These are phyloP conservation scores for Sebastes nivosus DNA, from an alignment of 2,797 vertebrate species.

Conservation along the genomic window DNA sequence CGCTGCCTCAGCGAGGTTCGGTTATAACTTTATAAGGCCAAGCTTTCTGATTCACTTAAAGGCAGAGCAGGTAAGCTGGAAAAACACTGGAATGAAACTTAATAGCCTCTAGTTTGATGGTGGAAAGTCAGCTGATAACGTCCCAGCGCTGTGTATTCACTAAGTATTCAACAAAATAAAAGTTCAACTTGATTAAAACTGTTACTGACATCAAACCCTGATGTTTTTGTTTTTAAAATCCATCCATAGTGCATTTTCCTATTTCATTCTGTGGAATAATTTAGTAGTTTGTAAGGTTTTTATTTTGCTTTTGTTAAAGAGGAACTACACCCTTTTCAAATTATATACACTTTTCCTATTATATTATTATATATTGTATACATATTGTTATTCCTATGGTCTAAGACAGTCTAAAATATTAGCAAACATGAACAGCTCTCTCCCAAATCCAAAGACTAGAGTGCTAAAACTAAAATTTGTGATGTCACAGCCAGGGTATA, in stretches of 20 bases:
- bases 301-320: neutral
- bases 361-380: too few relatives aligned
- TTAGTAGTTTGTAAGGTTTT: neutral
- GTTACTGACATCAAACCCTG: too few relatives aligned
- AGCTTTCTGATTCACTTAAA: conserved; percentile 33
- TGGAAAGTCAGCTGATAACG: neutral
- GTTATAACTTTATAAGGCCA: conserved; percentile 64
- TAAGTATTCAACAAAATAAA: neutral
- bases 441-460: too few relatives aligned
- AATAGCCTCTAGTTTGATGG: neutral
- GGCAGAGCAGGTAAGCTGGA: conserved; percentile 19
- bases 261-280: neutral
- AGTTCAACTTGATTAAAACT: neutral
- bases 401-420: too few relatives aligned
- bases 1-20: neutral
- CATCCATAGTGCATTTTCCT: neutral
- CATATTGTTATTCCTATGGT: too few relatives aligned
- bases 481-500: too few relatives aligned
- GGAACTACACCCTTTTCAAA: too few relatives aligned
- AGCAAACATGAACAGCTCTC: too few relatives aligned
- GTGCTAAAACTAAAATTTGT: too few relatives aligned
- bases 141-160: neutral
- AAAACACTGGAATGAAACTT: neutral
- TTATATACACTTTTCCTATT: too few relatives aligned
- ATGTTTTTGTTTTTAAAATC: neutral